Evolutionary conservation across 2,888 invertebrate genomes (phyloP), one percentile per base, ranked within the genome.

Genomic region (Desoria tigrina): DNA sequence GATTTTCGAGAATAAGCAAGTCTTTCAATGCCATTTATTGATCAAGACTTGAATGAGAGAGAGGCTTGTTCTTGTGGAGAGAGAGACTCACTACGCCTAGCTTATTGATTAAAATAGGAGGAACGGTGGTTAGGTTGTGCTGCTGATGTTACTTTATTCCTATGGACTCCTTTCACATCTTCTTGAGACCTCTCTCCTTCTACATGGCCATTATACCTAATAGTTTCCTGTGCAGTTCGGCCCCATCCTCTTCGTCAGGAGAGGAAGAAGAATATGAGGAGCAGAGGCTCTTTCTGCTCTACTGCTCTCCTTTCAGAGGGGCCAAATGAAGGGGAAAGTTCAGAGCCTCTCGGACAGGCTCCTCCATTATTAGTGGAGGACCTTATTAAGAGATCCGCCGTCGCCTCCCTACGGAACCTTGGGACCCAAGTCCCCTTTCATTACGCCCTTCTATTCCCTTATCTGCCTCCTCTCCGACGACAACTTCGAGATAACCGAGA

Each of bases 41-140:
- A 62, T 55, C 54, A 45, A 28, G 27, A 49, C 51, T 39, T 18
- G 56, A 51, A 50, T 51, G 37, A 28, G 23, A 32, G 49, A 60
- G 50, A 28, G 32, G 21, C 28, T 32, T 32, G 45, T 45, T n/a
- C 18, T 23, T 21, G 45, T 23, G 23, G 51, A 26, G 49, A 49
- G 49, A 49, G 21, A 49, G 51, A 18, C 26, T 51, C 51, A 51
- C 51, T 51, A 51, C 51, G 51, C 51, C 51, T 26, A 51, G 51
- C 27, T 51, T 51, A 51, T 51, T 26, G 51, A 51, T 51, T 51
- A 23, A 24, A 51, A 26, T 26, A 21, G 51, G 23, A 51, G 51
- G 4, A 11, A 21, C 45, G 4, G n/a, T 23, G 51, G 51, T 23
- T 21, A 18, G 23, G 27, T 21, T 51, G 51, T 4, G 51, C 23